Base-by-base conservation (phyloP, 1,140 invertebrate species). In the Drosophila tristis region DNA sequence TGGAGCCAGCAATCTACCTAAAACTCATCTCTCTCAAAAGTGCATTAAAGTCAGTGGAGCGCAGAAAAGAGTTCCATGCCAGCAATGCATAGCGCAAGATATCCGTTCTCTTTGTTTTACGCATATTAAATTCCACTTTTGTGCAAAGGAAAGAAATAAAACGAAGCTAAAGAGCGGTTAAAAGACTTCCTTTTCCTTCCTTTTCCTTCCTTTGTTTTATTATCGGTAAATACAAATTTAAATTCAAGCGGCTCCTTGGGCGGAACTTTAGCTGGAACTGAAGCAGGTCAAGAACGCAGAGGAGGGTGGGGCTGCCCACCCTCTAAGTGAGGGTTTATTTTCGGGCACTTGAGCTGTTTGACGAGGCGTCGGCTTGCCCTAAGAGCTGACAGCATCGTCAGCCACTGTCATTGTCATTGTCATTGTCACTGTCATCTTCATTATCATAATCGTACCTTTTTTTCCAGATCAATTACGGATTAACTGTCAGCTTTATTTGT, bases 381-480 rank as follows among this genome's bases (percentile, higher is more conserved):
- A 47, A 42, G 45, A 39, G 61, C 16, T 39, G 23, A 31, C 51
- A 67, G 45, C 63, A 73, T 76, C 79, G 54, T 58, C 23, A 29
- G 26, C 5, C 26, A 29, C 2, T 8, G 2, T 2, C 59, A 58
- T 61, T 59, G 63, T 73, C 23, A 4, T 25, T 4, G 23, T 20
- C 56, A 55, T 43, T 76, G 74, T 76, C 56, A 55, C 35, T 76
- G 74, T 76, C 63, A 76, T 56, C 51, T 76, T 62, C 73, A 67
- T 75, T 58, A 62, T 68, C 65, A 75, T 75, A 59, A 65, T 65
- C 70, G 60, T 63, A 77, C 67, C 68, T 80, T 62, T 77, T 72
- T 72, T 72, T 72, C 79, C 78, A 89, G 84, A 86, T 86, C 82
- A 86, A 86, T 86, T 86, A 86, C 82, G 82, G 84, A 81, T 86